Evolutionary conservation across 2,797 vertebrate genomes (phyloP).

Genomic region (Hypotaenidia okinawae): DNA sequence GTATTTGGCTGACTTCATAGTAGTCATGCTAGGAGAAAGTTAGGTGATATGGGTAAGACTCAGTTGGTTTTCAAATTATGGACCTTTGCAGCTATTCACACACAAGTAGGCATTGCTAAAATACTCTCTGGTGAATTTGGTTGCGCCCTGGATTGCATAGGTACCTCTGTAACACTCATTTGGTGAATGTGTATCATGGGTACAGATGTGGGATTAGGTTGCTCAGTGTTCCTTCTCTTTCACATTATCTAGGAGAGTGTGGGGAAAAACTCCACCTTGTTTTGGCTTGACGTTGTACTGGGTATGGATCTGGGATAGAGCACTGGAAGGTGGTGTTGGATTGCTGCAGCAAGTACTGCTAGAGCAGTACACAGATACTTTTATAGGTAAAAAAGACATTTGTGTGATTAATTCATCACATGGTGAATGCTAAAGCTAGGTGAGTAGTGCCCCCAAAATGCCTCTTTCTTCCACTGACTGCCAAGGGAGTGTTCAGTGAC

Average conservation of each 20-base stretch:
- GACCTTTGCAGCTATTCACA: neutral
- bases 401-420: neutral
- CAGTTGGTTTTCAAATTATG: neutral
- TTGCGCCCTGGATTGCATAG: neutral
- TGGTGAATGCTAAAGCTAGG: neutral
- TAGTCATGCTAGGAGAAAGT: neutral
- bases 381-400: neutral
- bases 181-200: neutral
- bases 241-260: neutral
- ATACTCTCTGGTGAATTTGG: neutral
- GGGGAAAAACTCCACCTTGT: neutral
- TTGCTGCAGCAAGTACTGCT: neutral
- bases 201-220: neutral
- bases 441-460: neutral
- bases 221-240: neutral
- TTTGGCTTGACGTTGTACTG: neutral
- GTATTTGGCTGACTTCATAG: neutral
- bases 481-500: neutral
- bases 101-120: neutral
- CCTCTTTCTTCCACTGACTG: neutral
- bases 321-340: neutral
- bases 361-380: neutral
- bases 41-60: neutral
- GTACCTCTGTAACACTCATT: fast-evolving
- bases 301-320: neutral